Conservation (phyloP, 2,888 invertebrate species). For the Hedychridium roseum region DNA sequence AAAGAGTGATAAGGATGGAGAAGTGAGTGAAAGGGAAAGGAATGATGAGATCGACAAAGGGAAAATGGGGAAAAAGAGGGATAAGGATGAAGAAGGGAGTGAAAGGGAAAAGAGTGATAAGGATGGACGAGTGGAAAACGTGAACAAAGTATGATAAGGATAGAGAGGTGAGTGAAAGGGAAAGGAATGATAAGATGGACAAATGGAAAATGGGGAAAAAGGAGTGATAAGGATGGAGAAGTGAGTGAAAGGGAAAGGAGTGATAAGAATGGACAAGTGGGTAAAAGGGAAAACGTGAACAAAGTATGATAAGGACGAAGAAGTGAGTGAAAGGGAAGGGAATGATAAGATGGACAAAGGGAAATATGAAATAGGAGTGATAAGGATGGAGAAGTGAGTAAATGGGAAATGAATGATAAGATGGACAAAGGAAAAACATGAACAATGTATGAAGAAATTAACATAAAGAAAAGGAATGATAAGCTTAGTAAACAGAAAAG, state of each 20-base stretch:
- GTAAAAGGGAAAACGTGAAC: background rate
- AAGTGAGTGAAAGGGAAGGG: no score
- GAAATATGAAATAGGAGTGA: no score
- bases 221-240: background rate
- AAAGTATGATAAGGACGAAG: no score
- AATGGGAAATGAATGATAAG: no score
- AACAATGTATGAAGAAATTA: background rate
- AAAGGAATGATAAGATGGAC: background rate
- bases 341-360: background rate
- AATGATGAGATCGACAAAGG: background rate
- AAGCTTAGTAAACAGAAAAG: conserved; percentile 12
- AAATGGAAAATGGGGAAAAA: background rate
- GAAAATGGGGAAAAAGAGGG: background rate
- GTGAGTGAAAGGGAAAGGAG: background rate
- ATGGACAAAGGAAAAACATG: no score
- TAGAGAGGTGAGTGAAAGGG: background rate
- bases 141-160: background rate
- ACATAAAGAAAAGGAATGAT: background rate
- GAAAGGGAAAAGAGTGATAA: background rate
- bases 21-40: background rate
- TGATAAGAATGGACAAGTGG: background rate
- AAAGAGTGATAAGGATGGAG: background rate
- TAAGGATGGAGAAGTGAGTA: background rate
- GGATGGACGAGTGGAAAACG: background rate
- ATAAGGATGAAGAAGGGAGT: background rate